Percentiles rank a stretch among this genome's conserved stretches.
Evolutionary conservation across 2,113 vertebrate species (phyloP).

Genomic region (Beaufortia kweichowensis): DNA sequence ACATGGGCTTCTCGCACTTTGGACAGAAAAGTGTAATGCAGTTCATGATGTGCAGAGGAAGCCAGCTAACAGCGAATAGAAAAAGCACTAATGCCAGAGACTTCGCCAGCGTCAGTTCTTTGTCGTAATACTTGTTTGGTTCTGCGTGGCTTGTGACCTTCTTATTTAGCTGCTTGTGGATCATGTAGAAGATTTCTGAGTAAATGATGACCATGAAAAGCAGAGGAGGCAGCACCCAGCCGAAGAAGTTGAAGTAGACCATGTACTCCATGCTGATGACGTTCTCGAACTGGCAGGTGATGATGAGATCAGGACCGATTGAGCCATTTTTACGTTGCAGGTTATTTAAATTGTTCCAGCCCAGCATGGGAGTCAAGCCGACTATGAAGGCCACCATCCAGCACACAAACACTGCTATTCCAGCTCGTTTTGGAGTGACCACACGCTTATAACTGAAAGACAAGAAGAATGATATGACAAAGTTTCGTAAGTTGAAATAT

Average conservation of each 20-base stretch:
- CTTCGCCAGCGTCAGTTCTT: constrained; percentile 95
- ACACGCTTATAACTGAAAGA: constrained; percentile 85
- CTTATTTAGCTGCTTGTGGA: constrained; percentile 93
- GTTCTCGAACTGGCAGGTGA: constrained; percentile 90
- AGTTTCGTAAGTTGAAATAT: background rate
- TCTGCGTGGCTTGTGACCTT: constrained; percentile 83
- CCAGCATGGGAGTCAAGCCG: constrained; percentile 91
- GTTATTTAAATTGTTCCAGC: constrained; percentile 89
- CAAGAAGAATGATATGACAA: constrained; percentile 36
- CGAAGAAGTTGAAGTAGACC: constrained; percentile 99
- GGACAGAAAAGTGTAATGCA: constrained; percentile 93
- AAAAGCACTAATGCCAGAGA: constrained; percentile 93
- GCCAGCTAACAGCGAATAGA: constrained; percentile 92
- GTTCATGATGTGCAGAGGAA: constrained; percentile 92
- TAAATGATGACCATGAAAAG: constrained; percentile 93
- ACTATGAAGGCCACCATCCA: constrained; percentile 90
- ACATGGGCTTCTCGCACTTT: constrained; percentile 75
- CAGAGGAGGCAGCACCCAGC: constrained; percentile 93
- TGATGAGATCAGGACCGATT: constrained; percentile 72
- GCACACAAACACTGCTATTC: constrained; percentile 84
- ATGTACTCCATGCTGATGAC: constrained; percentile 99
- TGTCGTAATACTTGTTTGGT: constrained; percentile 93
- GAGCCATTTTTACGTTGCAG: constrained; percentile 71
- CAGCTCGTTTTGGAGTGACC: constrained; percentile 85
- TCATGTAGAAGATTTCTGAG: constrained; percentile 95